Percentiles rank a stretch among this genome's conserved stretches.
These are phyloP conservation scores for Linhomoeus sp. DNA, from an alignment of 2,888 invertebrate genomes.

Conservation along the genomic window DNA sequence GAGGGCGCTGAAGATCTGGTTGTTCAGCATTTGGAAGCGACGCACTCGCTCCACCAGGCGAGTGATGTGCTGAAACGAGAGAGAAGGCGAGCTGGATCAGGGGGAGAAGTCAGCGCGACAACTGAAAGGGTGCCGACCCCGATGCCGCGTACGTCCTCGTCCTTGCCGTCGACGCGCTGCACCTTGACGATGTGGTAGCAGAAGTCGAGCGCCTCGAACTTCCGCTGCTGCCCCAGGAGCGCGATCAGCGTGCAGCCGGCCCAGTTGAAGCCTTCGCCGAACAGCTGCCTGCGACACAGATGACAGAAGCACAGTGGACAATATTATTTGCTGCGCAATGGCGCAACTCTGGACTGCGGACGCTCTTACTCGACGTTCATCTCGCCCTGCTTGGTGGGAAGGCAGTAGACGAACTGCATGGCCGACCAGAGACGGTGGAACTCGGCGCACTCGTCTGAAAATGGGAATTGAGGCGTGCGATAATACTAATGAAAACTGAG, in stretches of 20 bases:
- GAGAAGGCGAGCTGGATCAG: not conserved
- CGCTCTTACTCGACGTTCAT: conserved; percentile 73
- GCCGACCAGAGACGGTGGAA: conserved; percentile 95
- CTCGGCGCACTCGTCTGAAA: conserved; percentile 69
- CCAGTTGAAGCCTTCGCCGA: conserved; percentile 96
- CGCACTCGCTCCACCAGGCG: conserved; percentile 92
- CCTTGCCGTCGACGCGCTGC: conserved; percentile 83
- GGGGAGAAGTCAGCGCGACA: not conserved
- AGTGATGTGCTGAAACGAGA: conserved; percentile 47
- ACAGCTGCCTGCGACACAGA: conserved; percentile 50
- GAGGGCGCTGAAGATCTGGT: conserved; percentile 40
- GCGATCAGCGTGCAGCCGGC: conserved; percentile 92
- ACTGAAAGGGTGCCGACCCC: conserved; percentile 36
- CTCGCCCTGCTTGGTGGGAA: conserved; percentile 83
- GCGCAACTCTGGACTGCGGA: not conserved
- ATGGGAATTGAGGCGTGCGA: no score
- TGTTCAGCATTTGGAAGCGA: conserved; percentile 90
- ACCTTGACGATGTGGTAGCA: conserved; percentile 91
- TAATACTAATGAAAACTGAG: no score
- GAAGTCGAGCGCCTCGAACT: conserved; percentile 93
- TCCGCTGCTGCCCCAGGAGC: conserved; percentile 72
- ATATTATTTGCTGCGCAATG: not conserved
- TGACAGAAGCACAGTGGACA: not conserved
- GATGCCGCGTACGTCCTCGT: conserved; percentile 79
- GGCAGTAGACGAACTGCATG: conserved; percentile 88